Percentiles rank a stretch among this genome's conserved stretches.
These are phyloP conservation scores for Drosophila prostipennis DNA, from an alignment of 2,888 invertebrate species.

Conservation along the genomic window DNA sequence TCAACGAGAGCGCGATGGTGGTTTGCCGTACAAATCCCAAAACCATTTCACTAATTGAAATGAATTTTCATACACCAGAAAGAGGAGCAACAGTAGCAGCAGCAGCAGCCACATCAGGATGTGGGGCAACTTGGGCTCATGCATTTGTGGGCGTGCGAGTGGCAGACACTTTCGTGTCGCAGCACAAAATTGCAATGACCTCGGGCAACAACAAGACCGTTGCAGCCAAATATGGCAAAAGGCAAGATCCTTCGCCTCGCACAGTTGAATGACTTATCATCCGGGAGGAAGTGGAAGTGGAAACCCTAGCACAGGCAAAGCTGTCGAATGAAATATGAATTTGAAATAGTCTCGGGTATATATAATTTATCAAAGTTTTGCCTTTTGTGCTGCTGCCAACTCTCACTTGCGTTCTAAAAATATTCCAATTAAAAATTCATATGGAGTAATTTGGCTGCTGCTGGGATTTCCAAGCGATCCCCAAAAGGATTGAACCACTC, in stretches of 20 bases:
- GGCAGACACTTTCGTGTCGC: slow-evolving; percentile 64
- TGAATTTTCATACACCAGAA: slow-evolving; percentile 74
- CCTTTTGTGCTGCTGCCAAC: background rate
- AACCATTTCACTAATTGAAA: slow-evolving; percentile 82
- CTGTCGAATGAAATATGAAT: slow-evolving; percentile 39
- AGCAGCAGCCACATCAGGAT: slow-evolving; percentile 35
- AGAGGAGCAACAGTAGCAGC: slow-evolving; percentile 8
- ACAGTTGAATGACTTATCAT: slow-evolving; percentile 54
- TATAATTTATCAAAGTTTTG: slow-evolving; percentile 28
- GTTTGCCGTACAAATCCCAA: slow-evolving; percentile 74
- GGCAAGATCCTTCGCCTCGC: slow-evolving; percentile 16
- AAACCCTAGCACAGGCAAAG: slow-evolving; percentile 8
- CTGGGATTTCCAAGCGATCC: slow-evolving; percentile 1
- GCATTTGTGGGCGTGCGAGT: slow-evolving; percentile 20
- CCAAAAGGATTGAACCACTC: slow-evolving; percentile 51
- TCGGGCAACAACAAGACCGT: slow-evolving; percentile 61
- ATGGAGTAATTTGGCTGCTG: slow-evolving; percentile 24
- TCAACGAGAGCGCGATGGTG: slow-evolving; percentile 37
- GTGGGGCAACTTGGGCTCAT: slow-evolving; percentile 29
- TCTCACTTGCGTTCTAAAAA: slow-evolving; percentile 15
- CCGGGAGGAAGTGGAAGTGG: slow-evolving; percentile 9
- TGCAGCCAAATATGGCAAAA: slow-evolving; percentile 39
- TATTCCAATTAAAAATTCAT: slow-evolving; percentile 44
- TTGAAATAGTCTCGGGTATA: slow-evolving; percentile 14
- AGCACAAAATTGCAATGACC: slow-evolving; percentile 67